phyloP scores from a whole-genome alignment of 2,888 invertebrate genomes.

The Thysanoteuthis rhombus region DNA sequence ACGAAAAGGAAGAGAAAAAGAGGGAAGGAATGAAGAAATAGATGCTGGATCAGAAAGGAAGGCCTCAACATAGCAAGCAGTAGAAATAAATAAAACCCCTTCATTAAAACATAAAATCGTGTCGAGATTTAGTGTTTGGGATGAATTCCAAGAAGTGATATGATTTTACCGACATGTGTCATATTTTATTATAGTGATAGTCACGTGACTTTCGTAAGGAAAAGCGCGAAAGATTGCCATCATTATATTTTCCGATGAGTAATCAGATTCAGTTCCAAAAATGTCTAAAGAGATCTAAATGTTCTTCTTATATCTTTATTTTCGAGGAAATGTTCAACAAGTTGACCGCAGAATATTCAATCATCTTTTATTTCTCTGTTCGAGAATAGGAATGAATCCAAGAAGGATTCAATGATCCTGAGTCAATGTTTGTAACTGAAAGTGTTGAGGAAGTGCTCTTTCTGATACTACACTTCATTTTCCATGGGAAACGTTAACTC shows the following conservation, averaged over 20 bases:
- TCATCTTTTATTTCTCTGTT: not conserved
- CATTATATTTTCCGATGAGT: not conserved
- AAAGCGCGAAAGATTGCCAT: not conserved
- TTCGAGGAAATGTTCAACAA: not conserved
- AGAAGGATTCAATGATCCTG: too few relatives aligned
- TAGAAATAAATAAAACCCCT: not conserved
- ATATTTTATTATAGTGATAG: not conserved
- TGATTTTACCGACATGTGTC: not conserved
- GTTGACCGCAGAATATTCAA: not conserved
- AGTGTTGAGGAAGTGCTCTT: too few relatives aligned
- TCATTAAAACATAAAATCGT: not conserved
- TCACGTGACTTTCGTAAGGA: not conserved
- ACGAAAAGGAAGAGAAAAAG: too few relatives aligned
- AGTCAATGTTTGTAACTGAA: too few relatives aligned
- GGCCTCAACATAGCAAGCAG: not conserved
- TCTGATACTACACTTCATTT: too few relatives aligned
- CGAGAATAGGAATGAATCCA: too few relatives aligned
- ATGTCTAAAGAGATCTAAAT: not conserved
- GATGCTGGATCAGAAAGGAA: not conserved
- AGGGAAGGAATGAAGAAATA: too few relatives aligned
- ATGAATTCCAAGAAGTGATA: not conserved
- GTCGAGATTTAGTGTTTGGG: not conserved
- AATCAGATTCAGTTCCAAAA: not conserved
- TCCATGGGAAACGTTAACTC: too few relatives aligned
- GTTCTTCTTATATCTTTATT: not conserved